Evolutionary conservation across 2,797 vertebrate species (phyloP), one percentile per base, ranked within the genome.

Genomic region (Microcaecilia unicolor): DNA sequence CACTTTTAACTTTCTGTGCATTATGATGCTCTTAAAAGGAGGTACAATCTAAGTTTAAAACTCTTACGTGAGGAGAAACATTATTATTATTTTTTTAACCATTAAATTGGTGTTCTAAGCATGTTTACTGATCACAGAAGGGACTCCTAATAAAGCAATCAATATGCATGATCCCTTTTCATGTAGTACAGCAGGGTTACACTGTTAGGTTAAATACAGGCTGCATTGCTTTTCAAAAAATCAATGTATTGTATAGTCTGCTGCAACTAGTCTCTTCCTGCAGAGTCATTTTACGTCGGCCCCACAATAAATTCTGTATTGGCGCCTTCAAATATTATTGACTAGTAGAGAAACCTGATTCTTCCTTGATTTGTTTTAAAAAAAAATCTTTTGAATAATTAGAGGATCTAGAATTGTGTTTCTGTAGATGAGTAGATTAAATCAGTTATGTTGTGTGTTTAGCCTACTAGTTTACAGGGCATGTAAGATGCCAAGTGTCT

Each of bases 131-230:
- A 80, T 83, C 75, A 71, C 67, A 69, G 57, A 79, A 86, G 74
- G 67, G 80, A 78, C n/a, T 73, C 73, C 82, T 85, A 83, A 86
- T 84, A 82, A 83, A 83, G 81, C 84, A 86, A 96, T 97, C 87
- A 88, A 97, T 97, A 88, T 87, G 77, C 83, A 84, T 82, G 87
- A 87, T 92, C 84, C 86, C 76, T 89, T 84, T 80, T 86, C 78
- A 66, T 91, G 91, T 92, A 84, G 81, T 84, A 87, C 87, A 89
- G 78, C 79, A 68, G 82, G 89, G 84, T 91, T 90, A 91, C 87
- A 84, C 77, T 86, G 89, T 92, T 89, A 88, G 92, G 91, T 97
- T 96, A 96, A 96, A 92, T 76, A 89, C 86, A 74, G 85, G 80
- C 88, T 78, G 85, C 86, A 82, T 88, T 86, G 86, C 91, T 89